Evolutionary conservation across 1,140 invertebrate species (phyloP).

Genomic region (Lanistes nyassanus): DNA sequence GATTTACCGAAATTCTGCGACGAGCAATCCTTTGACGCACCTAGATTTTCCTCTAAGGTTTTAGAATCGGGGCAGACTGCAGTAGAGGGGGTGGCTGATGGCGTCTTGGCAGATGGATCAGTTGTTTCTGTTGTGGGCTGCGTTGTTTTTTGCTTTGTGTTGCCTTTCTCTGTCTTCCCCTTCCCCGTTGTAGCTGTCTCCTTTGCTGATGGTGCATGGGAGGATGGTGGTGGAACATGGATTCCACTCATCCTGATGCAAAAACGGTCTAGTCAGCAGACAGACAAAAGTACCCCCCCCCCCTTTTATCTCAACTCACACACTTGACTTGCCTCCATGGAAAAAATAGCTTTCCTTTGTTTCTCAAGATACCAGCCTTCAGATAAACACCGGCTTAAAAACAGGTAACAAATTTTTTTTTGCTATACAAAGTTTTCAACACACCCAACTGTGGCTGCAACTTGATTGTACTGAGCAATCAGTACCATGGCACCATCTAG

Average conservation of each 20-base stretch:
- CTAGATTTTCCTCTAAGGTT: slow-evolving; percentile 12
- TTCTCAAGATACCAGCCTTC: too few relatives aligned
- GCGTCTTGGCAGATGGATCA: background rate
- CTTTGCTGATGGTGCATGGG: background rate
- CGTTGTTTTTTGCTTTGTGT: background rate
- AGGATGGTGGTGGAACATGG: background rate
- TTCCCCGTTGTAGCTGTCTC: background rate
- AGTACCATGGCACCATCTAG: slow-evolving; percentile 88
- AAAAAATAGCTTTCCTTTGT: too few relatives aligned
- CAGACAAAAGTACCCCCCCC: too few relatives aligned
- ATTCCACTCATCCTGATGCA: slow-evolving; percentile 21
- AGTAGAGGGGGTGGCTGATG: background rate
- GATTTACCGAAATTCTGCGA: too few relatives aligned
- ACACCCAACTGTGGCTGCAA: slow-evolving; percentile 56
- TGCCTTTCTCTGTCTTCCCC: slow-evolving; percentile 4
- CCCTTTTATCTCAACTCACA: too few relatives aligned
- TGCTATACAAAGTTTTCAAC: background rate
- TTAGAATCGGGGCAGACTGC: background rate
- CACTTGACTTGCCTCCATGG: too few relatives aligned
- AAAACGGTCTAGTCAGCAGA: too few relatives aligned
- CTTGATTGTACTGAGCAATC: slow-evolving; percentile 86
- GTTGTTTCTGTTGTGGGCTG: slow-evolving; percentile 5
- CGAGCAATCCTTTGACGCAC: background rate
- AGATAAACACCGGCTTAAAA: too few relatives aligned
- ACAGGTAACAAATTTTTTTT: too few relatives aligned